Percentiles rank a stretch among this genome's conserved stretches.
phyloP scores from a whole-genome alignment of 2,888 invertebrate genomes.

The Ophion slaviceki region DNA sequence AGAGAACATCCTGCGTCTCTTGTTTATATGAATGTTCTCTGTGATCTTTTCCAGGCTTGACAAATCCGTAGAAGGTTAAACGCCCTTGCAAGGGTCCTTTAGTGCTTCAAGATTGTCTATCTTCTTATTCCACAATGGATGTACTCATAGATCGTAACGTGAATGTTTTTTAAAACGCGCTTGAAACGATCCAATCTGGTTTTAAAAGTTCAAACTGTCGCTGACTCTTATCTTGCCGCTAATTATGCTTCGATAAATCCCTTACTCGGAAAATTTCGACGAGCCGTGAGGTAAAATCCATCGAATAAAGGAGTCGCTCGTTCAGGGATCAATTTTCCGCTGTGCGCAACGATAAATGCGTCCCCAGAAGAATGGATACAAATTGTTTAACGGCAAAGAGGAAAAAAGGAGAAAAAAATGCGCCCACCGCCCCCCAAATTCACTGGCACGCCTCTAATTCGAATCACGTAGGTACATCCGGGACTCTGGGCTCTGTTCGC shows the following conservation, averaged over 20 bases:
- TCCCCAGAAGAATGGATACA: conserved; percentile 17
- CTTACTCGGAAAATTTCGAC: neutral
- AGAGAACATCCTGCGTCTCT: neutral
- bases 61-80: neutral
- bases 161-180: no score
- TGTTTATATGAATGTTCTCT: neutral
- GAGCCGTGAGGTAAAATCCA: neutral
- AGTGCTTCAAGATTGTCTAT: no score
- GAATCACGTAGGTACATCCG: conserved; percentile 51
- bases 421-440: neutral
- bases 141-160: no score
- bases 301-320: neutral
- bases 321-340: conserved; percentile 11
- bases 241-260: neutral
- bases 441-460: conserved; percentile 37
- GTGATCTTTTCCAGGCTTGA: neutral
- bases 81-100: neutral
- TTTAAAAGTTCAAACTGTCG: neutral
- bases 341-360: neutral
- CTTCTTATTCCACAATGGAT: neutral
- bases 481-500: conserved; percentile 33
- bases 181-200: neutral
- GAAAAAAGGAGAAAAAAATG: neutral
- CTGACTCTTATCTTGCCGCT: neutral
- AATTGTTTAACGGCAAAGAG: conserved; percentile 8